phyloP scores from a whole-genome alignment of 2,888 invertebrate species.

The Patella pellucida region DNA sequence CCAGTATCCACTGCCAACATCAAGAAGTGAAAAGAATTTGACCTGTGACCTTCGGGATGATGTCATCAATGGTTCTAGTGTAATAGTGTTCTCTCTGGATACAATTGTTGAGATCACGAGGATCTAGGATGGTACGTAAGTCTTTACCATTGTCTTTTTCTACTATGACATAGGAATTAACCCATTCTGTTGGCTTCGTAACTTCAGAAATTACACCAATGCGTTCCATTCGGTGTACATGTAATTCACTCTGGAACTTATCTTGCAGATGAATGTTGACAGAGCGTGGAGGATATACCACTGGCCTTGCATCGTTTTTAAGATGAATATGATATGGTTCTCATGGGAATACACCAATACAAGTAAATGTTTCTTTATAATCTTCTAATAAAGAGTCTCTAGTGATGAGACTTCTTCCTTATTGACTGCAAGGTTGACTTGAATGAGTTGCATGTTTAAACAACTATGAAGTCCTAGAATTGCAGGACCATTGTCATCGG shows the following conservation, averaged over 20 bases:
- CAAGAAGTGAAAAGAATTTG: slow-evolving; percentile 35
- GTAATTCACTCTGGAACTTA: slow-evolving; percentile 19
- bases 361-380: slow-evolving; percentile 1
- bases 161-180: slow-evolving; percentile 18
- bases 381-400: not conserved
- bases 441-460: not conserved
- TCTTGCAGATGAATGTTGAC: slow-evolving; percentile 17
- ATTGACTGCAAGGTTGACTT: not conserved
- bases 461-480: not conserved
- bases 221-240: slow-evolving; percentile 28
- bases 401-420: not conserved
- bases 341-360: too few relatives aligned
- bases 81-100: slow-evolving; percentile 31
- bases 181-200: slow-evolving; percentile 29
- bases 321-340: not conserved
- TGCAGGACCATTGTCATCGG: not conserved
- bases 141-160: slow-evolving; percentile 18
- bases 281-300: slow-evolving; percentile 27
- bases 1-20: slow-evolving; percentile 39
- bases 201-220: slow-evolving; percentile 29
- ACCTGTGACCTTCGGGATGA: slow-evolving; percentile 29
- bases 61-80: slow-evolving; percentile 37
- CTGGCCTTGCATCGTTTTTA: slow-evolving; percentile 15
- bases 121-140: slow-evolving; percentile 32
- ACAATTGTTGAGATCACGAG: slow-evolving; percentile 32